A percentile compares a stretch with the other conserved stretches of the same genome.
Conservation (phyloP, 2,113 vertebrate species). For the Marmota monax region DNA sequence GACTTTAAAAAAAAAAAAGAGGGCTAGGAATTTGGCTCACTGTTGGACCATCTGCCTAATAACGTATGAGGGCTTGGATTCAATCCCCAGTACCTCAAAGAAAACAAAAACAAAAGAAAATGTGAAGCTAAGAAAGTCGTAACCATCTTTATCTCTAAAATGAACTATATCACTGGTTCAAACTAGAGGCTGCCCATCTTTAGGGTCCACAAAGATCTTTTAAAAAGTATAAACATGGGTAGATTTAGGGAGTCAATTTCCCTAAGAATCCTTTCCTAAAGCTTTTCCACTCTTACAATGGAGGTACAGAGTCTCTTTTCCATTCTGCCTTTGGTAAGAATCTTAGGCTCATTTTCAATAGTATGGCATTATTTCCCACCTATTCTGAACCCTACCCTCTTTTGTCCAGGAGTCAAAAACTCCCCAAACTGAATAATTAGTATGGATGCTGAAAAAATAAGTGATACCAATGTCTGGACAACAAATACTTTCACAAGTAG, state of each 20-base stretch:
- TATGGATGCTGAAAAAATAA: background rate
- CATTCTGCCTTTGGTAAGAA: background rate
- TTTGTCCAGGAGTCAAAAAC: background rate
- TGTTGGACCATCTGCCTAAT: too few relatives aligned
- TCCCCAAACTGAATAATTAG: constrained; percentile 5
- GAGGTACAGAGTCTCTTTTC: background rate
- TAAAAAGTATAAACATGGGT: background rate
- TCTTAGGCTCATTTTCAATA: background rate
- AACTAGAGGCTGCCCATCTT: background rate
- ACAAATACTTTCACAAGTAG: background rate
- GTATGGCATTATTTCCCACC: background rate
- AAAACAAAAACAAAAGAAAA: background rate
- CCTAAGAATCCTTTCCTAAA: background rate
- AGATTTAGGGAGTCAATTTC: constrained; percentile 20
- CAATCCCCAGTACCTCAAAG: background rate
- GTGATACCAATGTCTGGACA: background rate
- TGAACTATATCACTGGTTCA: background rate
- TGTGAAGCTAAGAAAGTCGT: background rate
- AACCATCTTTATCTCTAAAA: background rate
- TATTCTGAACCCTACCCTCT: background rate
- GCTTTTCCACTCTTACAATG: background rate
- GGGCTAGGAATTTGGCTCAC: too few relatives aligned
- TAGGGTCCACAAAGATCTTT: background rate
- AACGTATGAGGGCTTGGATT: background rate
- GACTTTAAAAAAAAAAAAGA: background rate